Evolutionary conservation across 2,113 vertebrate species (phyloP).

Genomic region (Pipra filicauda): DNA sequence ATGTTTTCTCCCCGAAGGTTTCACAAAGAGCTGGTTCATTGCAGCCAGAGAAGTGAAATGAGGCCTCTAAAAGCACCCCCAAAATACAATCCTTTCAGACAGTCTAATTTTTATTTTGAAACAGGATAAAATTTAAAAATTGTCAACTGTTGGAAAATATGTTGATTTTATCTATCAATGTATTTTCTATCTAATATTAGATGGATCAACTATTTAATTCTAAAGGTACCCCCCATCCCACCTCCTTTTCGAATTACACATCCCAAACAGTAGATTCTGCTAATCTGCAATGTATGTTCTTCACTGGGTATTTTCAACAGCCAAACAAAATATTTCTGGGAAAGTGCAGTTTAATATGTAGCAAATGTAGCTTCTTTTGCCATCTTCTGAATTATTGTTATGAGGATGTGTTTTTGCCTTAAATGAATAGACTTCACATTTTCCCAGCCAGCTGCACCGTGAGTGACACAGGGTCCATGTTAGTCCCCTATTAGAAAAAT

Average conservation of each 20-base stretch:
- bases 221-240: not conserved
- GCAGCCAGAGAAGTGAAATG: not conserved
- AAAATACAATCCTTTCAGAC: not conserved
- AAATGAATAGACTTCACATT: not conserved
- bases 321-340: not conserved
- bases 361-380: not conserved
- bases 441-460: not conserved
- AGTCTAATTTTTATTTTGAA: not conserved
- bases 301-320: not conserved
- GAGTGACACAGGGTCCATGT: not conserved
- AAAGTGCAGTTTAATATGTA: not conserved
- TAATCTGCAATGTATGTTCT: not conserved
- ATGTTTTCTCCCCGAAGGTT: not conserved
- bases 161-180: accelerated
- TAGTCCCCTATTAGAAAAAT: not conserved
- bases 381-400: not conserved
- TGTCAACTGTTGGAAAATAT: not conserved
- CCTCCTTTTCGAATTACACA: not conserved
- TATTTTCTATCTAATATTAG: not conserved
- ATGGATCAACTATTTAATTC: not conserved
- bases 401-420: not conserved
- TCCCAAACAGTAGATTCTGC: not conserved
- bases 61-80: not conserved
- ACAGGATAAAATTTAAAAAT: not conserved
- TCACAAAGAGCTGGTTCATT: not conserved